A percentile compares a stretch with the other conserved stretches of the same genome.
Evolutionary conservation across 2,888 invertebrate genomes (phyloP).

Genomic region (Megalurothrips usitatus): DNA sequence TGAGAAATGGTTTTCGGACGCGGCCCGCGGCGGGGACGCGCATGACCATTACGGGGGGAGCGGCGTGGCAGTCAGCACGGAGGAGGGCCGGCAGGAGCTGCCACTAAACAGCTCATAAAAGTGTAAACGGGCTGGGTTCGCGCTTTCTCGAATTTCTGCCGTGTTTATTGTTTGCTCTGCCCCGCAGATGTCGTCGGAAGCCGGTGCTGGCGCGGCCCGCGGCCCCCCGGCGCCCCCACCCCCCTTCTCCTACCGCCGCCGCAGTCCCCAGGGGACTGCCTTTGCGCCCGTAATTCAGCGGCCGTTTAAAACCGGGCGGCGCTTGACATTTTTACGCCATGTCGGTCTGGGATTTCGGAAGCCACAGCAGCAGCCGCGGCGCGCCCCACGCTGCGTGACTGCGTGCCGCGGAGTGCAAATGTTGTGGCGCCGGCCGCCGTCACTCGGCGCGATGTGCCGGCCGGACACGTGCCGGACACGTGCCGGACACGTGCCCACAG

Average conservation of each 20-base stretch:
- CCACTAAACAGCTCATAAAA: background rate
- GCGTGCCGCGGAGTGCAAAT: too few relatives aligned
- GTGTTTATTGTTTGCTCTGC: slow-evolving; percentile 6
- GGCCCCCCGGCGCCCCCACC: background rate
- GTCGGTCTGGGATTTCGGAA: slow-evolving; percentile 1
- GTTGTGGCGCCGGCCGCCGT: too few relatives aligned
- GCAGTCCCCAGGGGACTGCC: background rate
- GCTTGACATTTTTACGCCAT: slow-evolving; percentile 8
- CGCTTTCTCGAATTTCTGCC: slow-evolving; percentile 16
- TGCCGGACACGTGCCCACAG: background rate
- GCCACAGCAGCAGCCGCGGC: background rate
- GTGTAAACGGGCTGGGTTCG: slow-evolving; percentile 9
- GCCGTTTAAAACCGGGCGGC: background rate
- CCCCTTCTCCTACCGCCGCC: too few relatives aligned
- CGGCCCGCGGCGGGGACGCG: too few relatives aligned
- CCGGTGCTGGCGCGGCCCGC: background rate
- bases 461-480: too few relatives aligned
- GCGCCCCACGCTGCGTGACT: too few relatives aligned
- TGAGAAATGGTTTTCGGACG: too few relatives aligned
- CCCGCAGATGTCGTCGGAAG: background rate
- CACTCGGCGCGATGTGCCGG: too few relatives aligned
- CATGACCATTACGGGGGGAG: background rate
- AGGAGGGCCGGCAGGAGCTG: background rate
- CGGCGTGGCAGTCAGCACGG: background rate
- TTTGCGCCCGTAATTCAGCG: background rate